Percentiles rank a stretch among this genome's conserved stretches.
phyloP scores from a whole-genome alignment of 2,797 vertebrate species.

The Alectoris magna region DNA sequence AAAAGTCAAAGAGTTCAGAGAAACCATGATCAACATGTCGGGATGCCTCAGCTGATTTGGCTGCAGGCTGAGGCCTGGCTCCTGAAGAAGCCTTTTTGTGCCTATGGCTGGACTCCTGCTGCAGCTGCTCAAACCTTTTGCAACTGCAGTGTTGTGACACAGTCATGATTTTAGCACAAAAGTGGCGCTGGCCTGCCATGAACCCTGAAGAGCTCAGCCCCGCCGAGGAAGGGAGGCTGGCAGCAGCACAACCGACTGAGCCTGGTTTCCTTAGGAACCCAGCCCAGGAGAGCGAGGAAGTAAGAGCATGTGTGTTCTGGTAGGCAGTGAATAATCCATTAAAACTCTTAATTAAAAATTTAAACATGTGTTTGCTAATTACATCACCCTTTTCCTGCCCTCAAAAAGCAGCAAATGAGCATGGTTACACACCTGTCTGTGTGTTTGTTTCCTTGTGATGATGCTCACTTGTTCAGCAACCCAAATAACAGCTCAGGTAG shows the following conservation, averaged over 20 bases:
- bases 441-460: constrained; percentile 64
- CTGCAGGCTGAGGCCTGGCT: neutral
- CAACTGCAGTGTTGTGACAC: constrained; percentile 22
- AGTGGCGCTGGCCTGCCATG: neutral
- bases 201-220: constrained; percentile 10
- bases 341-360: constrained; percentile 74
- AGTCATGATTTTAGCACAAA: constrained; percentile 35
- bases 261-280: constrained; percentile 70
- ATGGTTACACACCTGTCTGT: constrained; percentile 55
- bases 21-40: neutral
- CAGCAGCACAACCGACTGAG: constrained; percentile 48
- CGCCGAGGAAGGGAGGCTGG: constrained; percentile 50
- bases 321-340: constrained; percentile 71
- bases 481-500: constrained; percentile 68
- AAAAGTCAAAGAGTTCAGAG: neutral
- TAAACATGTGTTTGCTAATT: constrained; percentile 73
- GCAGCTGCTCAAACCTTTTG: constrained; percentile 38
- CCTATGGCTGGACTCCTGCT: neutral
- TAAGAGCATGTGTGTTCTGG: constrained; percentile 54
- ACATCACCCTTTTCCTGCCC: constrained; percentile 58
- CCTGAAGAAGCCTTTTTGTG: neutral
- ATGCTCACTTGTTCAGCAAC: constrained; percentile 65
- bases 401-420: constrained; percentile 67
- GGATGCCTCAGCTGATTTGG: neutral
- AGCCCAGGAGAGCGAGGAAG: constrained; percentile 48